Percentiles rank a stretch among this genome's conserved stretches.
These are phyloP conservation scores for Poeciliopsis gracilis DNA, from an alignment of 2,797 vertebrate genomes.

Conservation along the genomic window DNA sequence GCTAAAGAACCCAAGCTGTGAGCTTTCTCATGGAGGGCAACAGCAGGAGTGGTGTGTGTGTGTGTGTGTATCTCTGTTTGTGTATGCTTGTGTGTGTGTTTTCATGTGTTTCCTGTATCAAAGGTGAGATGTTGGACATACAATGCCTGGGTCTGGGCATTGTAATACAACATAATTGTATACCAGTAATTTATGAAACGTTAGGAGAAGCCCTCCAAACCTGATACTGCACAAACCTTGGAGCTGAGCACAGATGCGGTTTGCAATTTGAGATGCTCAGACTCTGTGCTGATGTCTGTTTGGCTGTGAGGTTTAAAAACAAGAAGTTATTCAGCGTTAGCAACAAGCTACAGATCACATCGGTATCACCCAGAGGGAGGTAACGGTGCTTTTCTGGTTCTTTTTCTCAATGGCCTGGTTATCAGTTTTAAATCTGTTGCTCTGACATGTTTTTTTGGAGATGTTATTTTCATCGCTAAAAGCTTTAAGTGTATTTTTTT, in stretches of 20 bases:
- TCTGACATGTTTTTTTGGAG: background rate
- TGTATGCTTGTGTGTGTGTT: constrained; percentile 23
- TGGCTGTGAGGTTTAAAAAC: constrained; percentile 52
- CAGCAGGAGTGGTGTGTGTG: constrained; percentile 40
- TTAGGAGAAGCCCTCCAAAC: constrained; percentile 59
- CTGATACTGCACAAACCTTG: constrained; percentile 66
- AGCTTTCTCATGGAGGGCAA: constrained; percentile 65
- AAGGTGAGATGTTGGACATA: constrained; percentile 55
- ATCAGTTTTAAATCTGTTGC: background rate
- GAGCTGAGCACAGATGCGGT: constrained; percentile 52
- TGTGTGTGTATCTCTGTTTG: constrained; percentile 16
- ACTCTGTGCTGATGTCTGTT: constrained; percentile 51
- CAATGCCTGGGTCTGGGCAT: constrained; percentile 58
- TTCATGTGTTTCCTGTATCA: constrained; percentile 51
- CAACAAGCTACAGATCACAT: constrained; percentile 20
- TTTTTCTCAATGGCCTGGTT: background rate
- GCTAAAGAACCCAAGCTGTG: constrained; percentile 74
- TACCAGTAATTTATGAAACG: constrained; percentile 68
- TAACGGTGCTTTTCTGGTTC: background rate
- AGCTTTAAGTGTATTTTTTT: background rate
- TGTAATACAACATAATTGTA: constrained; percentile 62
- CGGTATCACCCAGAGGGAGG: background rate
- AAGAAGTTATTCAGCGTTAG: constrained; percentile 33
- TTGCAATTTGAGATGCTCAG: constrained; percentile 63
- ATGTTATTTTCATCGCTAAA: background rate